Conservation (phyloP, 2,888 invertebrate species). For the Abscondita cerata region DNA sequence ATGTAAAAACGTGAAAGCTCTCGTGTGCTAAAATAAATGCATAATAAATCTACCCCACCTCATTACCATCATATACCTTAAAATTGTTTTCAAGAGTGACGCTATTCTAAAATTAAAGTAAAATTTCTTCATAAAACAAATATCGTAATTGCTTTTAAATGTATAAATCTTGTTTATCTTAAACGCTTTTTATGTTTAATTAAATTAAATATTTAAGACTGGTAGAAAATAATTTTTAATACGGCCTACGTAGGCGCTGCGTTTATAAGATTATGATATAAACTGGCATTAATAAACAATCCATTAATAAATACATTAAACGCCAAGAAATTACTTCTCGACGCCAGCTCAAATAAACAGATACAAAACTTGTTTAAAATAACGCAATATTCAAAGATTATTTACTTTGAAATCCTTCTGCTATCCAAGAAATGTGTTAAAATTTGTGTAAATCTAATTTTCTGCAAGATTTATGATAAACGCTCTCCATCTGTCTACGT, state of each 20-base stretch:
- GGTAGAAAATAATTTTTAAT: no score
- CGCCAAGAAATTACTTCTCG: constrained; percentile 53
- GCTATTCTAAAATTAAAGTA: no score
- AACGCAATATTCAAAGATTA: constrained; percentile 45
- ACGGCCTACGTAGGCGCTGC: background rate
- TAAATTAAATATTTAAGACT: no score
- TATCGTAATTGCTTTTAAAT: no score
- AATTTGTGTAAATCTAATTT: constrained; percentile 48
- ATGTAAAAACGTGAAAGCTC: no score
- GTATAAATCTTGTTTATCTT: no score
- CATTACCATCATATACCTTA: no score
- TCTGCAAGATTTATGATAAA: constrained; percentile 45
- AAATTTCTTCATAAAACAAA: no score
- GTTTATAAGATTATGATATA: constrained; percentile 47
- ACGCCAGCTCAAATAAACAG: constrained; percentile 57
- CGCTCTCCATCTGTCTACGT: constrained; percentile 38
- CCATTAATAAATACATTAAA: constrained; percentile 58
- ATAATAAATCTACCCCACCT: no score
- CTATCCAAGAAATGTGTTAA: constrained; percentile 47
- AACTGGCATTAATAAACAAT: constrained; percentile 51
- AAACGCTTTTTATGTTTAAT: no score
- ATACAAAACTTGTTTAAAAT: constrained; percentile 45
- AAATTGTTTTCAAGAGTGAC: no score
- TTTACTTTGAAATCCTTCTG: constrained; percentile 42
- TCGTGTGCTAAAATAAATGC: no score